Evolutionary conservation across 2,797 vertebrate species (phyloP), one percentile per base, ranked within the genome.

Genomic region (Apodemus agrarius): DNA sequence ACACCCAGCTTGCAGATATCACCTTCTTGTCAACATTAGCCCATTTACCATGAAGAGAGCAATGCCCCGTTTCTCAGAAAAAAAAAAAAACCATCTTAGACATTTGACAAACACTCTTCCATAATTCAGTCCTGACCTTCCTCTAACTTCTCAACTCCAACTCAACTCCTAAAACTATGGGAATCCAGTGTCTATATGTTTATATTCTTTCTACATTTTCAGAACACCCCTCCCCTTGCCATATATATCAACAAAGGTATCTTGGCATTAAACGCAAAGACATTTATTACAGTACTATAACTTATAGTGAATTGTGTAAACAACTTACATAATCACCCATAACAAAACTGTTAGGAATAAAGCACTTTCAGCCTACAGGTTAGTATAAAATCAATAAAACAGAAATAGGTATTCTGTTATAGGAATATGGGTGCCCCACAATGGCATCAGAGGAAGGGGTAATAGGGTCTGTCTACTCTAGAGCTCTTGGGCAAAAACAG

Each of bases 261-360:
- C 75, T 95, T 81, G 57, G 82, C 61, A 49, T 91, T 93, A 85
- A 97, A 90, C 31, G 17, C 49, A 82, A 92, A 93, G 54, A 82
- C 69, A 34, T 88, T 94, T 93, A 95, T 95, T 89, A 87, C 14
- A 93, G 40, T 9, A 65, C 72, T 65, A 72, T 24, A 17, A 6
- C 22, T 83, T 40, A 89, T 2, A 72, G 31, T 83, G 37, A 85
- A 90, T 80, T 95, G 29, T 69, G 37, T 75, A 96, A 90, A 37
- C 43, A 89, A 22, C 0, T 4, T 80, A 16, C 37, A 11, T 67
- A 61, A 81, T 78, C 89, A 90, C 34, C 34, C n/a, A n/a, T 26
- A 74, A 59, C 17, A 75, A n/a, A 93, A 80, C 75, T 14, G 19
- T 69, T 80, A 85, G 89, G 54, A 89, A 49, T 12, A 72, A 40